Conservation (phyloP, 1,140 invertebrate species). For the Araneus ventricosus region DNA sequence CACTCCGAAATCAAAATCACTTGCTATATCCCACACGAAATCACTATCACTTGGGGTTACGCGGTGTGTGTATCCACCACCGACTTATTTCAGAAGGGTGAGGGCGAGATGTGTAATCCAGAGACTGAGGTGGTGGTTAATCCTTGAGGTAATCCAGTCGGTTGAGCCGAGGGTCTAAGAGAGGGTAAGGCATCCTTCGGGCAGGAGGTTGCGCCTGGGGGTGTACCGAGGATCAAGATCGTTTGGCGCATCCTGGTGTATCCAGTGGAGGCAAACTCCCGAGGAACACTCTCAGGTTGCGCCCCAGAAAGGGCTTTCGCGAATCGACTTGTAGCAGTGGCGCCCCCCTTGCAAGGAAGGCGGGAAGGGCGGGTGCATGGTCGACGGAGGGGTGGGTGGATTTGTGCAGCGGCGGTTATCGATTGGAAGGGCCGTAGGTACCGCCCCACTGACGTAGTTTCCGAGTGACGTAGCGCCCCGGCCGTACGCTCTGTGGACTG, state of each 20-base stretch:
- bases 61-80: no score
- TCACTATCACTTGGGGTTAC: background rate
- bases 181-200: background rate
- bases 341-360: slow-evolving; percentile 17
- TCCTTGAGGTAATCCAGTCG: background rate
- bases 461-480: slow-evolving; percentile 2
- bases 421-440: background rate
- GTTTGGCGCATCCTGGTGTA: slow-evolving; percentile 35
- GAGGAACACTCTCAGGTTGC: slow-evolving; percentile 13
- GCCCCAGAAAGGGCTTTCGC: background rate
- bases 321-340: slow-evolving; percentile 31
- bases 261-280: slow-evolving; percentile 19
- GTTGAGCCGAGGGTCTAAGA: background rate
- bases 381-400: background rate
- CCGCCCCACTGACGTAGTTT: slow-evolving; percentile 29
- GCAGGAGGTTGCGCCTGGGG: background rate
- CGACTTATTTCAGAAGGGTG: no score
- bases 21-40: background rate
- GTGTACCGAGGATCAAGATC: background rate
- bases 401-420: slow-evolving; percentile 14
- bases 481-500: background rate
- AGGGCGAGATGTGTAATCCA: background rate
- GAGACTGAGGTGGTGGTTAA: background rate
- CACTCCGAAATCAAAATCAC: background rate
- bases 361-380: background rate